These are phyloP conservation scores for Caenorhabditis elegans DNA, from an alignment of 1,140 invertebrate genomes.

Conservation along the genomic window WBcel235 BX284603.4:10406501-10407000, in stretches of 20 bases:
- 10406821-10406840: conserved; percentile 73
- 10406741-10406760: conserved; percentile 74
- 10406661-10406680: conserved; percentile 67
- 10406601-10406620: conserved; percentile 88
- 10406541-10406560: too few relatives aligned
- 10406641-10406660: neutral
- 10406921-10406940: neutral
- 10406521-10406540: neutral
- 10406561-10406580: too few relatives aligned
- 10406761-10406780: conserved; percentile 77
- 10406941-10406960: neutral
- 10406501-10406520: conserved; percentile 41
- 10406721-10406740: conserved; percentile 80
- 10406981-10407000: conserved; percentile 80
- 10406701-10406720: conserved; percentile 82
- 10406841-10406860: conserved; percentile 75
- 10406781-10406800: conserved; percentile 70
- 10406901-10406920: conserved; percentile 1
- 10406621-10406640: conserved; percentile 71
- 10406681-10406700: conserved; percentile 81
- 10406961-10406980: conserved; percentile 75
- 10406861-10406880: conserved; percentile 74
- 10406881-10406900: conserved; percentile 79
- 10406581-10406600: conserved; percentile 84
- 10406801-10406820: conserved; percentile 76